Evolutionary conservation across 2,113 vertebrate species (phyloP).

Genomic region (Rhabdornis inornatus): DNA sequence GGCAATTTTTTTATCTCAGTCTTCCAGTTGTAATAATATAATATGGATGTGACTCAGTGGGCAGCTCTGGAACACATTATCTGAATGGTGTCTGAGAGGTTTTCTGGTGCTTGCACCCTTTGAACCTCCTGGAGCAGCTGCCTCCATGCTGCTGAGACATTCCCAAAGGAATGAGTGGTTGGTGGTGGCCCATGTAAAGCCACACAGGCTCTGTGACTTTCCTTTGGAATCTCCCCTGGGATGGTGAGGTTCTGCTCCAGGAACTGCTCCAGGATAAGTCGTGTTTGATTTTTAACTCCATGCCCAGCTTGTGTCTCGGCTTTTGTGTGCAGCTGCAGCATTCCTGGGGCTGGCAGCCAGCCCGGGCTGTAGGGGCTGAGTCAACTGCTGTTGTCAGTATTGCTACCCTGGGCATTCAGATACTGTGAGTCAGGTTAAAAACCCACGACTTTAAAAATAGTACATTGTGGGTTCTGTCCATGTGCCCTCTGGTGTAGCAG

Average conservation of each 20-base stretch:
- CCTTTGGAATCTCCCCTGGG: background rate
- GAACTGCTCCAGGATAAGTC: background rate
- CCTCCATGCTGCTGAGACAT: background rate
- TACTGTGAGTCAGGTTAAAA: background rate
- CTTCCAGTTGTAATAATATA: background rate
- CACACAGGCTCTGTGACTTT: background rate
- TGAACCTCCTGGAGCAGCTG: background rate
- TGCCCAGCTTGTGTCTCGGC: background rate
- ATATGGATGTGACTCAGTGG: background rate
- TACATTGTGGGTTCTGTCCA: accelerated
- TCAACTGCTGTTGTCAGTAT: background rate
- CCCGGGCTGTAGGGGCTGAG: background rate
- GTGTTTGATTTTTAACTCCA: background rate
- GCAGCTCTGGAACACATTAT: background rate
- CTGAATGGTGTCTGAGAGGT: background rate
- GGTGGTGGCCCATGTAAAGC: background rate
- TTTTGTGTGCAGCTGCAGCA: background rate
- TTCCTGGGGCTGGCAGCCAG: background rate
- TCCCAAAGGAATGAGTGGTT: background rate
- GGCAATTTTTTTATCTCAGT: background rate
- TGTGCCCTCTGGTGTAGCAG: background rate
- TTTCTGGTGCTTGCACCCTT: background rate
- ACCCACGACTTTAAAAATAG: background rate
- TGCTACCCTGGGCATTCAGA: background rate
- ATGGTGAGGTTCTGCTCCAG: background rate